A percentile compares a stretch with the other conserved stretches of the same genome.
Evolutionary conservation across 2,113 vertebrate species (phyloP).

Genomic region (Typhlomys cinereus): DNA sequence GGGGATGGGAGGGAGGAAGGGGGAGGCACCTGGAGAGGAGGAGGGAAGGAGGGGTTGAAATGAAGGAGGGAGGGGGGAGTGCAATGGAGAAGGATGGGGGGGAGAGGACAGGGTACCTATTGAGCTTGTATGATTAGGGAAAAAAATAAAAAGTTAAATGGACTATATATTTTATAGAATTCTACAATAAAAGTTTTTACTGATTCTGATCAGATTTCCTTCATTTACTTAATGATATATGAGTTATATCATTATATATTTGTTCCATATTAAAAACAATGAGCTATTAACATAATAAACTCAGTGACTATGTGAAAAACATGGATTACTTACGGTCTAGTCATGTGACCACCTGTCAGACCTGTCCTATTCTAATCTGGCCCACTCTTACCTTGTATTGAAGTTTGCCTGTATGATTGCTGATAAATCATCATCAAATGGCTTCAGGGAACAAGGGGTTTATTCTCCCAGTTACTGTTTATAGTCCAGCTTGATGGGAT

Average conservation of each 20-base stretch:
- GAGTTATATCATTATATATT: neutral
- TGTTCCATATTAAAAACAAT: neutral
- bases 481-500: no score
- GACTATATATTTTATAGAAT: neutral
- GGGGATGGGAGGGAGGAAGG: no score
- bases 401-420: no score
- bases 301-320: neutral
- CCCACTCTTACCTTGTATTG: neutral
- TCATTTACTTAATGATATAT: neutral
- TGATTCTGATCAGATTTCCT: neutral
- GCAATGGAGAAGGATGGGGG: no score
- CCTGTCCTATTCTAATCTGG: neutral
- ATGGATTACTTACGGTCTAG: neutral
- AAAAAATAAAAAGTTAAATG: neutral
- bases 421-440: no score
- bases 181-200: neutral
- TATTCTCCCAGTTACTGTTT: no score
- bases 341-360: neutral
- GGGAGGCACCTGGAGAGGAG: no score
- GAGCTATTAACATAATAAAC: conserved; percentile 14
- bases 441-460: no score
- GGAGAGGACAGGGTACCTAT: no score
- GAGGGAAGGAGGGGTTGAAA: no score
- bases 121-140: no score
- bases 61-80: no score